phyloP scores from a whole-genome alignment of 1,140 invertebrate genomes.

The Caerostris extrusa region DNA sequence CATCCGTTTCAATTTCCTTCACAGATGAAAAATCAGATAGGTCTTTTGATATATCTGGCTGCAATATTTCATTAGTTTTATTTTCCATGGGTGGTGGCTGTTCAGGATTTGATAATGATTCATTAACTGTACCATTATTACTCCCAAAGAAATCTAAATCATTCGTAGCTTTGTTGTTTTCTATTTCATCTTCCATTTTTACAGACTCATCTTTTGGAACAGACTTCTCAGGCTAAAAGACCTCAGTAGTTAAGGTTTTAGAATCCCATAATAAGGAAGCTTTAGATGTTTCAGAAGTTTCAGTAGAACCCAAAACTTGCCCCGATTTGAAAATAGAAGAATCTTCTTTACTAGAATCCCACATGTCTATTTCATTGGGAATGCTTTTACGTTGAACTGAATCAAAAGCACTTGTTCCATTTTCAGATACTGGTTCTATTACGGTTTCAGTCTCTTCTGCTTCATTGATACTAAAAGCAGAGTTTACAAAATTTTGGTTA shows the following conservation, averaged over 20 bases:
- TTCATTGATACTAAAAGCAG: conserved; percentile 46
- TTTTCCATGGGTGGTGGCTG: conserved; percentile 71
- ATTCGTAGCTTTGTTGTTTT: not conserved
- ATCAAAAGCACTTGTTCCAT: not conserved
- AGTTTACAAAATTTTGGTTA: conserved; percentile 37
- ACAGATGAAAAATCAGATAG: not conserved
- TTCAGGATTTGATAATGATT: conserved; percentile 71
- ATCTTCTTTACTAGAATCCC: conserved; percentile 45
- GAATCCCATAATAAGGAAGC: conserved; percentile 51
- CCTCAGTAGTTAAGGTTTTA: not conserved
- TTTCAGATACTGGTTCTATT: not conserved
- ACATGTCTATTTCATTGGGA: conserved; percentile 20
- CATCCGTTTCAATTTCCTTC: not conserved
- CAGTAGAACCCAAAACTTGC: not conserved
- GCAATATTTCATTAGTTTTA: conserved; percentile 70
- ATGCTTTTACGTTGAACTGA: conserved; percentile 33
- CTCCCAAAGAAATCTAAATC: conserved; percentile 27
- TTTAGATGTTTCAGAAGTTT: not conserved
- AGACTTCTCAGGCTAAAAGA: conserved; percentile 59
- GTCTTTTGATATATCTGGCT: not conserved
- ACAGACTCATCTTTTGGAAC: conserved; percentile 38
- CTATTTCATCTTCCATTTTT: conserved; percentile 43
- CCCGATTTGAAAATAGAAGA: conserved; percentile 11
- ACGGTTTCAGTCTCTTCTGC: not conserved
- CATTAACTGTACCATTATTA: conserved; percentile 1